phyloP scores from a whole-genome alignment of 2,797 vertebrate species.

The Rhinichthys osculus region DNA sequence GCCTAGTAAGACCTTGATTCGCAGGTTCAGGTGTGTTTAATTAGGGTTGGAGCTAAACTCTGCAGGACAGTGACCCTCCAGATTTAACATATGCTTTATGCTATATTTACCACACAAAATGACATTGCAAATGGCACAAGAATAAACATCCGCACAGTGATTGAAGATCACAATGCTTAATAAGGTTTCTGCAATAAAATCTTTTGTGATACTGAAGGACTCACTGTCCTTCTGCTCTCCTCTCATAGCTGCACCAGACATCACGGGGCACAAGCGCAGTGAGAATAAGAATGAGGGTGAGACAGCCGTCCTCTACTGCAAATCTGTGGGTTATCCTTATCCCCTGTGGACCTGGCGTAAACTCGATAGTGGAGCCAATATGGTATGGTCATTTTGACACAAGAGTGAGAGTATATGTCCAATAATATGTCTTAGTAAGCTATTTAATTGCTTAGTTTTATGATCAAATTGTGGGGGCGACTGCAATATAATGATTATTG shows the following conservation, averaged over 20 bases:
- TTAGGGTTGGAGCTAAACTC: neutral
- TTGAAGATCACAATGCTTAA: neutral
- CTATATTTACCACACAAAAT: neutral
- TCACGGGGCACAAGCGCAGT: constrained; percentile 94
- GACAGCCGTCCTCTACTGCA: constrained; percentile 90
- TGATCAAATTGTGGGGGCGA: neutral
- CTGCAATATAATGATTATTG: neutral
- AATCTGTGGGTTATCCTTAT: constrained; percentile 92
- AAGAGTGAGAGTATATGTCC: neutral
- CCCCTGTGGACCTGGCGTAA: constrained; percentile 93
- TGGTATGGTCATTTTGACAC: constrained; percentile 73
- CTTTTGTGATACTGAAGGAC: constrained; percentile 30
- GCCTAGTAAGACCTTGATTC: neutral
- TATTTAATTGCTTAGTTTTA: neutral
- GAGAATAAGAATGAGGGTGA: constrained; percentile 98
- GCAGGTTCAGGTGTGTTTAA: neutral
- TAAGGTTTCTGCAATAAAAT: constrained; percentile 16
- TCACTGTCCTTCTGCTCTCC: constrained; percentile 53
- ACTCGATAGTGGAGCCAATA: constrained; percentile 76
- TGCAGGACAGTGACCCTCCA: neutral
- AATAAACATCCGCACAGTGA: neutral
- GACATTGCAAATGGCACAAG: neutral
- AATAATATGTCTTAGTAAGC: neutral
- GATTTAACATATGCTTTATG: neutral
- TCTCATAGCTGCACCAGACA: constrained; percentile 86